Conservation (phyloP, 2,113 vertebrate species). For the Pycnonotus jocosus region DNA sequence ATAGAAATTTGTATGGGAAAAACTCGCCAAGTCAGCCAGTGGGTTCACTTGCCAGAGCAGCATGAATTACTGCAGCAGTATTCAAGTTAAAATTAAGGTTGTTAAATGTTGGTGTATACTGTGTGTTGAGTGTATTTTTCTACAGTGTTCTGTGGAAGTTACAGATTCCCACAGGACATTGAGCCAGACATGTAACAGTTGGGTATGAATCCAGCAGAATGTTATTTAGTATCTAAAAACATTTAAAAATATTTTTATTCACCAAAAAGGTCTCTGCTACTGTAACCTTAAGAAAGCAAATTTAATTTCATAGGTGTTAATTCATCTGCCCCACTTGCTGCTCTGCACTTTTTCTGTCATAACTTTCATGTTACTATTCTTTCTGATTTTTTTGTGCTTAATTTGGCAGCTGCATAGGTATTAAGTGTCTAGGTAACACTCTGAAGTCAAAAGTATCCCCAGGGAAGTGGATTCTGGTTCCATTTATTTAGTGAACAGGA, state of each 20-base stretch:
- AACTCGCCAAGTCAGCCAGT: neutral
- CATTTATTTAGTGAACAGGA: neutral
- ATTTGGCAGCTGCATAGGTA: neutral
- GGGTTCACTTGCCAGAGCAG: neutral
- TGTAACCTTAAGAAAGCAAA: neutral
- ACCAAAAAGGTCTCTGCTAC: neutral
- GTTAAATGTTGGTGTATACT: rapidly evolving
- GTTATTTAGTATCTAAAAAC: neutral
- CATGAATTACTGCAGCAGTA: neutral
- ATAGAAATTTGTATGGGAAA: neutral
- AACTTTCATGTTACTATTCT: neutral
- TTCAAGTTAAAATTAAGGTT: neutral
- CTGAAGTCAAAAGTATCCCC: neutral
- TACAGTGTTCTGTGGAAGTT: neutral
- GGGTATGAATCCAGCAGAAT: neutral
- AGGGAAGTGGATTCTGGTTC: neutral
- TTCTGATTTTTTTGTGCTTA: neutral
- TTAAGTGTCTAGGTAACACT: neutral
- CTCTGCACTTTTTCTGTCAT: neutral
- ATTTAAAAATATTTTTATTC: neutral
- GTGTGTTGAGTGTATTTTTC: neutral
- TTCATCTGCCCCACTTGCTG: neutral
- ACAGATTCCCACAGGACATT: neutral
- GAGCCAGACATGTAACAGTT: neutral
- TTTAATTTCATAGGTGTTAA: neutral